Evolutionary conservation across 2,113 vertebrate species (phyloP).

Genomic region (Labeo catla): DNA sequence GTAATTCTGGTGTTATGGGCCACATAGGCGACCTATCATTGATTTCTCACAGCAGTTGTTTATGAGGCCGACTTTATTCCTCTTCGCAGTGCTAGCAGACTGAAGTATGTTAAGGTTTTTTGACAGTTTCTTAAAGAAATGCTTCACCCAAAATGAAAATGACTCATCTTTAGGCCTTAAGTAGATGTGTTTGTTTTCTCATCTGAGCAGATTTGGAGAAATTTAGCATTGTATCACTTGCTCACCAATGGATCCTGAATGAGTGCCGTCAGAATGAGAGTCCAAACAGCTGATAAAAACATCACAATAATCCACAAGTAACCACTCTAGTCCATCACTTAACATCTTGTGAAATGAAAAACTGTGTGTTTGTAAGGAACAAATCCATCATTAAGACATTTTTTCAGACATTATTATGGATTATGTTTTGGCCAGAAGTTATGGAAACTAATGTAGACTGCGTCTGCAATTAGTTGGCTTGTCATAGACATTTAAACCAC

Average conservation of each 20-base stretch:
- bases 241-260: no score
- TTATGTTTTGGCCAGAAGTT: no score
- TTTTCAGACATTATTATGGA: not conserved
- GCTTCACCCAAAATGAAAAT: not conserved
- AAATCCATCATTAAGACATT: not conserved
- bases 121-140: not conserved
- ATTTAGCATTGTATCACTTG: not conserved
- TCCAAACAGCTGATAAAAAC: no score
- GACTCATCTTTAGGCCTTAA: no score
- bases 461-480: not conserved
- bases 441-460: not conserved
- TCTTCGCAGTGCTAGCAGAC: not conserved
- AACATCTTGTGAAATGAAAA: not conserved
- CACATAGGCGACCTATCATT: not conserved
- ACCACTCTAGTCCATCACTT: not conserved
- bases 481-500: not conserved
- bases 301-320: no score
- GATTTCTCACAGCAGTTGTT: conserved; percentile 15
- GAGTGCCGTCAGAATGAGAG: no score
- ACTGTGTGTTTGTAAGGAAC: no score
- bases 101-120: not conserved
- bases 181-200: not conserved
- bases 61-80: not conserved
- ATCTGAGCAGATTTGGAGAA: not conserved
- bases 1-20: not conserved